Evolutionary conservation across 2,113 vertebrate species (phyloP).

Genomic region (Oxyruncus cristatus): DNA sequence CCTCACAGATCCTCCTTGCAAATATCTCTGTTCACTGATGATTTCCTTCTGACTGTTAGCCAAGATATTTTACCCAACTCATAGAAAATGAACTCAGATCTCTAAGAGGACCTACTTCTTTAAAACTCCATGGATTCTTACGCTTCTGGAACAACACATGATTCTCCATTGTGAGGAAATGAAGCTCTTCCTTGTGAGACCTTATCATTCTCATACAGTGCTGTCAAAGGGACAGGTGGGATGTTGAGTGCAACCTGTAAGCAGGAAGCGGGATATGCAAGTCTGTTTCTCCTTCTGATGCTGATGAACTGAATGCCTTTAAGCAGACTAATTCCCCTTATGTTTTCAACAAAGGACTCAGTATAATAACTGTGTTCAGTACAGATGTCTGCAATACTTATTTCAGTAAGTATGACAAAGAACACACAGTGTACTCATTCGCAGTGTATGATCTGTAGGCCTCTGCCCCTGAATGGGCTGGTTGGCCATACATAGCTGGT

Average conservation of each 20-base stretch:
- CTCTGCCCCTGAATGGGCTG: neutral
- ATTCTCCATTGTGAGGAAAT: neutral
- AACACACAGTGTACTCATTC: neutral
- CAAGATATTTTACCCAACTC: neutral
- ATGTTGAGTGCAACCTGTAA: neutral
- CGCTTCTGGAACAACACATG: neutral
- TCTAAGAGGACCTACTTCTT: neutral
- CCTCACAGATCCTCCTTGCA: neutral
- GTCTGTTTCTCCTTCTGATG: neutral
- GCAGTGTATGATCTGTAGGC: neutral
- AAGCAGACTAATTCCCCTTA: neutral
- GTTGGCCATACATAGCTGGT: neutral
- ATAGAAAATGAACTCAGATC: neutral
- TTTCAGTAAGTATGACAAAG: neutral
- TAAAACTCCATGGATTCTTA: too few relatives aligned
- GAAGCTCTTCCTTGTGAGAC: neutral
- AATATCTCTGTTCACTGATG: neutral
- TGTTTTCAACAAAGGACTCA: neutral
- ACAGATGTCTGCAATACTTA: neutral
- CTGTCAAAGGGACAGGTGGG: neutral
- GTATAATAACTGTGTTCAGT: neutral
- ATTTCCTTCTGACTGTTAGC: neutral
- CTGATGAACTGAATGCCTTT: neutral
- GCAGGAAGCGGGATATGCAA: neutral
- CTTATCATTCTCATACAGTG: neutral